Evolutionary conservation across 2,797 vertebrate species (phyloP).

Genomic region (Coilia nasus): DNA sequence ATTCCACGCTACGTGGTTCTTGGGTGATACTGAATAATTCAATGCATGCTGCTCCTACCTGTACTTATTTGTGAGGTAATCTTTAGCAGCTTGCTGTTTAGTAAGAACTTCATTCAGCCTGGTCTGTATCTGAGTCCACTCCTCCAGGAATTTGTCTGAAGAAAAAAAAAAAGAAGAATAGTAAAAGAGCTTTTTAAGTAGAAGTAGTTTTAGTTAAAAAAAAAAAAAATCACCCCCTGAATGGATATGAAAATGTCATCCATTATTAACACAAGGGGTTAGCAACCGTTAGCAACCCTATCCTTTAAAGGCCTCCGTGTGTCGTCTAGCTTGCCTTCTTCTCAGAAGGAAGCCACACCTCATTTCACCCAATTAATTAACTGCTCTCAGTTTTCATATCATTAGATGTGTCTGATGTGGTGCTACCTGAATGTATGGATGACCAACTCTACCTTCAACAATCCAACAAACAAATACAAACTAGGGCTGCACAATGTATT

Average conservation of each 20-base stretch:
- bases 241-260: not conserved
- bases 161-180: not conserved
- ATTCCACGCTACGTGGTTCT: not conserved
- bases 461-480: not conserved
- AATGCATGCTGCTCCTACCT: constrained; percentile 59
- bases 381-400: not conserved
- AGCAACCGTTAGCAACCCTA: constrained; percentile 2
- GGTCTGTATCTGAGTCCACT: constrained; percentile 71
- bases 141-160: constrained; percentile 56
- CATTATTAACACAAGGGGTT: not conserved
- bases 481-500: too few relatives aligned
- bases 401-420: not conserved
- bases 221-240: too few relatives aligned
- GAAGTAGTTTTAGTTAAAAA: too few relatives aligned
- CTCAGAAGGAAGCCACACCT: not conserved
- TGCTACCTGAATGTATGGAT: not conserved
- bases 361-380: not conserved
- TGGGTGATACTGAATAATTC: constrained; percentile 7
- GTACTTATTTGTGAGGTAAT: constrained; percentile 74
- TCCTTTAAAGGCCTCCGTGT: not conserved
- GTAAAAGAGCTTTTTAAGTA: too few relatives aligned
- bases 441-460: not conserved
- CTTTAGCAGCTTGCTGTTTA: constrained; percentile 77
- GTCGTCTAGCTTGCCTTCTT: not conserved
- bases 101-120: constrained; percentile 69